A percentile compares a stretch with the other conserved stretches of the same genome.
Conservation (phyloP, 2,113 vertebrate genomes). For the Malurus alboscapulatus region DNA sequence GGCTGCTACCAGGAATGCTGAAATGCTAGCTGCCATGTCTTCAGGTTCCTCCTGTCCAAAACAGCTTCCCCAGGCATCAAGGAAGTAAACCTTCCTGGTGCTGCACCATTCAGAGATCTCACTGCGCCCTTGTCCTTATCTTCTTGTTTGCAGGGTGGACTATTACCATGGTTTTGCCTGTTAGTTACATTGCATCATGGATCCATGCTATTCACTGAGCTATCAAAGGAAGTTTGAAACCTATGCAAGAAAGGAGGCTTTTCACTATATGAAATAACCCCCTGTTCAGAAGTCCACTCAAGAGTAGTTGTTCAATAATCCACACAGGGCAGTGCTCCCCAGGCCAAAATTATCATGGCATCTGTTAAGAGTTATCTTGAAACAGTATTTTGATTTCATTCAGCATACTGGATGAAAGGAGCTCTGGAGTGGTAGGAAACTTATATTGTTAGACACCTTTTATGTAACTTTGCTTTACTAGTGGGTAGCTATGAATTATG, state of each 20-base stretch:
- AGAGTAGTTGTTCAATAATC: neutral
- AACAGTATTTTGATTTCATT: neutral
- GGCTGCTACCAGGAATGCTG: neutral
- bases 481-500: neutral
- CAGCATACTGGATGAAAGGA: neutral
- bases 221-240: neutral
- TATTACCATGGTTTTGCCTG: neutral
- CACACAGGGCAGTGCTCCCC: neutral
- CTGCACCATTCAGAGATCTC: neutral
- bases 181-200: neutral
- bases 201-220: neutral
- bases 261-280: neutral
- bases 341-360: neutral
- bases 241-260: neutral
- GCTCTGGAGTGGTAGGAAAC: neutral
- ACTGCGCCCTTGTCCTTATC: neutral
- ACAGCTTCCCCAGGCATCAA: neutral
- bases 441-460: neutral
- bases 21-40: neutral
- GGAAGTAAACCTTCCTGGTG: neutral
- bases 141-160: neutral
- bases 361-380: neutral
- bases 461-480: neutral
- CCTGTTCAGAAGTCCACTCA: neutral
- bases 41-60: neutral